Conservation (phyloP, 2,113 vertebrate species). For the human (Homo sapiens) region GRCh38 chr13:107096001-107096500, state of each 20-base stretch:
- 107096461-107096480: background rate
- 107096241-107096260: background rate
- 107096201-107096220: background rate
- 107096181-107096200: background rate
- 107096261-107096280: background rate
- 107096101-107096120: background rate
- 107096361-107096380: background rate
- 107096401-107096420: background rate
- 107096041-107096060: background rate
- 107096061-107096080: background rate
- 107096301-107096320: background rate
- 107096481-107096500: background rate
- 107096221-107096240: background rate
- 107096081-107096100: background rate
- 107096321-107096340: background rate
- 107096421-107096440: constrained; percentile 25
- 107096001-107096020: background rate
- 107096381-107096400: background rate
- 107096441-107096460: background rate
- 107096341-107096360: background rate
- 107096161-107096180: background rate
- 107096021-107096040: background rate
- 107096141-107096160: background rate
- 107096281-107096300: background rate
- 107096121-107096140: background rate